Evolutionary conservation across 2,888 invertebrate species (phyloP), one percentile per base, ranked within the genome.

Genomic region (Leptura quadrifasciata): DNA sequence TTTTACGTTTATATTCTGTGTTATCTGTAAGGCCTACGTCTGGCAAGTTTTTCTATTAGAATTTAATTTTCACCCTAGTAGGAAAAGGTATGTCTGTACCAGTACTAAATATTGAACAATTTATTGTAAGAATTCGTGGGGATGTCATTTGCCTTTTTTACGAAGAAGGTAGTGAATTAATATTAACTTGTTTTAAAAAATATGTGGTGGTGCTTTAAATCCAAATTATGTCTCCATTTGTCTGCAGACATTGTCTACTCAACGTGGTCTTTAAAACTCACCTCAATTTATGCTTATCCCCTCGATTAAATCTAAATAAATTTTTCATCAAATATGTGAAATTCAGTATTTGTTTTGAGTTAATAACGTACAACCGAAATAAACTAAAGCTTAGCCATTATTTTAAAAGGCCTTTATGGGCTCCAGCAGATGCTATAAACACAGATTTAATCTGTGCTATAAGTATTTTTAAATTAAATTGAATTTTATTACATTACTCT

Each of bases 21-120:
- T 65, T 65, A 65, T 52, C n/a, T 15, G 47, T 47, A 31, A 18
- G 39, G 18, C 52, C 47, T 64, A 35, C 31, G 17, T 20, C 18
- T 20, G 39, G 8, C 20, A 63, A 63, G n/a, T 63, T 35, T 39
- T 20, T 63, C 63, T 63, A 39, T 39, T 35, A 31, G 15, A 63
- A 20, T 39, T 63, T 63, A 15, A 35, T 63, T 63, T 63, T 39
- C 63, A 63, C 12, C 20, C 20, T 1, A 39, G 35, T 8, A 3
- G 21, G 20, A 58, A 20, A 39, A 63, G 15, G 20, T 9, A 17
- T 63, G 18, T 35, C 20, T 20, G 2, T 2, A 27, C 24, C 47
- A 47, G 1, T 12, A 15, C n/a, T 15, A 15, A 47, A 47, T 15
- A 35, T 10, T 47, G 47, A 47, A 5, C n/a, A n/a, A 47, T 47